Percentiles rank a stretch among this genome's conserved stretches.
Evolutionary conservation across 92 coral and sea anemone genomes (phyloP).

Genomic region (Palythoa caribaeorum): DNA sequence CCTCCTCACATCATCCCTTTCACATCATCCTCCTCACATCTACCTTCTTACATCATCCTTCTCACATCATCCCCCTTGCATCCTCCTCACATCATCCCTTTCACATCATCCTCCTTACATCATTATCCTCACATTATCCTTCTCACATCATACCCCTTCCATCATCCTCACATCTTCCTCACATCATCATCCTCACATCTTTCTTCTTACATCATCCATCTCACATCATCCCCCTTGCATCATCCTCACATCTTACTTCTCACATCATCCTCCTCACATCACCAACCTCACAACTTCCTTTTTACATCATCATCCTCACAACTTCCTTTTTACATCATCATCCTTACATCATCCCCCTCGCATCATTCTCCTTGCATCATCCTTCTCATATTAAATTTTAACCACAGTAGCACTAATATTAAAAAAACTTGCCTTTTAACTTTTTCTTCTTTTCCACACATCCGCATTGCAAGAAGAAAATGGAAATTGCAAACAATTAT

Average conservation of each 20-base stretch:
- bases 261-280: background rate
- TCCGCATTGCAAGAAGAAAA: slow-evolving; percentile 79
- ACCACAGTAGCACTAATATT: background rate
- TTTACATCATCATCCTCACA: background rate
- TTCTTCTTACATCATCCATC: background rate
- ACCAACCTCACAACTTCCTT: background rate
- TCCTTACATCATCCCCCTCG: background rate
- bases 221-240: background rate
- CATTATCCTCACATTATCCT: background rate
- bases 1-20: background rate
- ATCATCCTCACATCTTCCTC: background rate
- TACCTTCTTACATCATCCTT: background rate
- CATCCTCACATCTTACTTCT: background rate
- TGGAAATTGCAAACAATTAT: slow-evolving; percentile 80
- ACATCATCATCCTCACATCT: background rate
- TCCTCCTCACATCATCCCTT: background rate
- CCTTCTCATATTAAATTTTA: background rate
- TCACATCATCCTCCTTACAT: background rate
- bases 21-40: background rate
- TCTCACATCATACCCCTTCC: background rate
- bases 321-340: background rate
- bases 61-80: background rate
- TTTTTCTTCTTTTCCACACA: slow-evolving; percentile 79
- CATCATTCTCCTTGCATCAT: background rate
- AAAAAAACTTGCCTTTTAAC: slow-evolving; percentile 67